phyloP scores from a whole-genome alignment of 1,140 invertebrate genomes.

The Matsumurasca onukii region DNA sequence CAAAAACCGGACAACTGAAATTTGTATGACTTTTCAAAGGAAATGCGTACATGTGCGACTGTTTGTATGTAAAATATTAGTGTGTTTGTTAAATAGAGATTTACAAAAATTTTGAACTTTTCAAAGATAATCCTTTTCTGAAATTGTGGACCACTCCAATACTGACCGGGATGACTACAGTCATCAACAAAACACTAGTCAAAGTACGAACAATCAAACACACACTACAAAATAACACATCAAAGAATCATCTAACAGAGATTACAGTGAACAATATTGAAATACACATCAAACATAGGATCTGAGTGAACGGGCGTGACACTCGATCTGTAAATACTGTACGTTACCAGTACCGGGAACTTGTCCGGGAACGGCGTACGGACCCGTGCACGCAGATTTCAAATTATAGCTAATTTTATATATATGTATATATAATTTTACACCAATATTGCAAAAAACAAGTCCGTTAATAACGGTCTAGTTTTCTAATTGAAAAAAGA shows the following conservation, averaged over 20 bases:
- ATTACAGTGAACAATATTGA: constrained; percentile 20
- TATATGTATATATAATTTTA: constrained; percentile 12
- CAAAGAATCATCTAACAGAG: constrained; percentile 22
- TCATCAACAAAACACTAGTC: constrained; percentile 23
- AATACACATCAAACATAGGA: constrained; percentile 21
- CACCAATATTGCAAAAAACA: constrained; percentile 2
- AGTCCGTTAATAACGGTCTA: constrained; percentile 2
- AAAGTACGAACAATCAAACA: constrained; percentile 29
- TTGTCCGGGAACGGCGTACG: too few species aligned
- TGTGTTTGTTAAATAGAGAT: too few species aligned
- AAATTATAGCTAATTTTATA: constrained; percentile 8
- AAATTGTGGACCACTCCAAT: constrained; percentile 26
- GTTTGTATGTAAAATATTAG: constrained; percentile 15
- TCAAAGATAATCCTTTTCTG: constrained; percentile 10
- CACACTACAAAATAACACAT: constrained; percentile 30
- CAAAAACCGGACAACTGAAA: background rate
- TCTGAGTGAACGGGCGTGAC: constrained; percentile 6
- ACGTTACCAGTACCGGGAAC: too few species aligned
- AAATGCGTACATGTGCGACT: constrained; percentile 9
- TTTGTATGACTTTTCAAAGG: background rate
- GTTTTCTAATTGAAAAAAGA: background rate
- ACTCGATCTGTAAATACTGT: too few species aligned
- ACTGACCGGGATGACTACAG: constrained; percentile 9
- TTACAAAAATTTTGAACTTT: too few species aligned
- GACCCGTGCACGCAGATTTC: constrained; percentile 1